These are phyloP conservation scores for Aythya fuligula DNA, from an alignment of 2,797 vertebrate genomes.

Conservation along the genomic window DNA sequence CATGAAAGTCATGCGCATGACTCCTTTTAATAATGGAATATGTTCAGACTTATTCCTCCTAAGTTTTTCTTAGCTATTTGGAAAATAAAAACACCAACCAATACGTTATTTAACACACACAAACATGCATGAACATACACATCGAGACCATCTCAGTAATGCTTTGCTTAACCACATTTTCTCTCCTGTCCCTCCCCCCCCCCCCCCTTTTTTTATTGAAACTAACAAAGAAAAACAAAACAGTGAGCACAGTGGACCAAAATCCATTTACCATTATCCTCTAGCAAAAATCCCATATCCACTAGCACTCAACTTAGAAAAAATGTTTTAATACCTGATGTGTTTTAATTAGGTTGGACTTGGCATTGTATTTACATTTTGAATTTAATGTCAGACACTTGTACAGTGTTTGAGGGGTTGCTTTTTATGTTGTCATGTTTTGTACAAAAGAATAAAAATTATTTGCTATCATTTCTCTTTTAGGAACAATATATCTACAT, in stretches of 20 bases:
- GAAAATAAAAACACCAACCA: background rate
- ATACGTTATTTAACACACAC: background rate
- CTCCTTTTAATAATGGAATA: background rate
- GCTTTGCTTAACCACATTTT: background rate
- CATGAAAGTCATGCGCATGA: background rate
- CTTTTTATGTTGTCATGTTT: background rate
- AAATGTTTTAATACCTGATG: background rate
- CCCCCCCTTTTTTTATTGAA: background rate
- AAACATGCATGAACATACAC: background rate
- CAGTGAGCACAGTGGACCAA: background rate
- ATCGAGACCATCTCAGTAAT: background rate
- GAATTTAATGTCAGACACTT: background rate
- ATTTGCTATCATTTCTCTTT: background rate
- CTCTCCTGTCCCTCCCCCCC: background rate
- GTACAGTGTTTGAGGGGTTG: background rate
- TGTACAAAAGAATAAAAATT: background rate
- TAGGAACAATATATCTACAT: background rate
- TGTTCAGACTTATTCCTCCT: background rate
- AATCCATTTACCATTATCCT: background rate
- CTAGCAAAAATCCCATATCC: background rate
- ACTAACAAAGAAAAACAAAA: background rate
- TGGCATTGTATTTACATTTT: background rate
- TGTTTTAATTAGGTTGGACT: background rate
- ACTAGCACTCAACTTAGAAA: background rate
- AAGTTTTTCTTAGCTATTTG: background rate